These are phyloP conservation scores for Cricetomys ansorgei DNA, from an alignment of 2,113 vertebrate genomes.

Conservation along the genomic window DNA sequence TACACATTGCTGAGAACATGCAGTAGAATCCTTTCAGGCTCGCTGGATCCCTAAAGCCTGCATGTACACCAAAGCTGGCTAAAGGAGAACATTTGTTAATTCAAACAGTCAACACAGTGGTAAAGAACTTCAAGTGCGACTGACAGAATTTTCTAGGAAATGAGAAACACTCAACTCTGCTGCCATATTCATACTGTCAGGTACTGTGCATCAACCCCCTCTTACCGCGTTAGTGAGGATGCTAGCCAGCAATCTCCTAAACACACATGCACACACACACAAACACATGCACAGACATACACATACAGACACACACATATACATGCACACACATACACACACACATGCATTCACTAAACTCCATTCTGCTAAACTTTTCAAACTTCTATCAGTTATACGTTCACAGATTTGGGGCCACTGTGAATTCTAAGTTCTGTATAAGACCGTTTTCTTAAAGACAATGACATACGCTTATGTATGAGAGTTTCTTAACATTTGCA, in stretches of 20 bases:
- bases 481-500: neutral
- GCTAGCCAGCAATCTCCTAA: constrained; percentile 14
- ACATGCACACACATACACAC: too few species aligned
- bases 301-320: neutral
- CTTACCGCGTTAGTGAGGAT: constrained; percentile 40
- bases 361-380: neutral
- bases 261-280: neutral
- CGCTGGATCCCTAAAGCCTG: neutral
- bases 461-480: neutral
- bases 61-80: neutral
- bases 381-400: neutral
- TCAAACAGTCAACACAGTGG: neutral
- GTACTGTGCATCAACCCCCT: neutral
- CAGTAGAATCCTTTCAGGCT: constrained; percentile 62
- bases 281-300: neutral
- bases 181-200: neutral
- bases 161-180: neutral
- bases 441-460: neutral
- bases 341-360: neutral
- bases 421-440: neutral
- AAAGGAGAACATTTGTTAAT: neutral
- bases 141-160: neutral
- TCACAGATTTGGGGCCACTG: neutral
- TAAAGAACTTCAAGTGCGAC: neutral
- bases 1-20: constrained; percentile 70